Evolutionary conservation across 2,888 invertebrate species (phyloP), one percentile per base, ranked within the genome.

Genomic region (Lymantria monacha): DNA sequence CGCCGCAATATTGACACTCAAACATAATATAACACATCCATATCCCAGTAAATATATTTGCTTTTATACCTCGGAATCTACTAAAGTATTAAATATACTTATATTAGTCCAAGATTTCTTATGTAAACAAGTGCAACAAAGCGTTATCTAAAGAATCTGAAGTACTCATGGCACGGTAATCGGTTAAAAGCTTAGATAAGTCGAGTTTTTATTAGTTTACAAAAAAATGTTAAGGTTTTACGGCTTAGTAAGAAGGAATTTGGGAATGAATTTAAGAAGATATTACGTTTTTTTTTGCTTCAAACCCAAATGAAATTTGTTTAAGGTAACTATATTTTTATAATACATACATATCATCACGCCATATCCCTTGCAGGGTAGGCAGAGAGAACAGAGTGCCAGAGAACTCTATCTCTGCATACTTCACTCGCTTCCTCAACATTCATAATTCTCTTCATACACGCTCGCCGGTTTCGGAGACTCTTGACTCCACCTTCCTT

Each of bases 161-260:
- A 68, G 62, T 51, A 49, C 45, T 22, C 48, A 53, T 31, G 13
- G 55, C 48, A 53, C 36, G 13, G 55, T 57, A 66, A 69, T 69
- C 69, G 54, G 66, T 67, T 67, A 57, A 63, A 66, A 60, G 66
- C 54, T 51, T 57, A 60, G 66, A 69, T 67, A 67, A 55, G 45
- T 10, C 22, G 22, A 45, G 49, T 44, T 59, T 58, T 65, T 58
- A 53, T 61, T 42, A 42, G 56, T 52, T 51, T 31, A 64, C 46
- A 57, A 64, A 57, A 66, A 66, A 63, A 41, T n/a, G 51, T 49
- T 46, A 14, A n/a, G 45, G 45, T 55, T 60, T 46, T 36, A 36
- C 9, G 11, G 36, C 12, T 38, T 12, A 12, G 38, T 38, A 41
- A 14, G 9, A 14, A 14, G 15, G 41, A 41, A 41, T 41, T 41